phyloP scores from a whole-genome alignment of 37 sponge, comb jelly and placozoan genomes.

The Agelas oroides region DNA sequence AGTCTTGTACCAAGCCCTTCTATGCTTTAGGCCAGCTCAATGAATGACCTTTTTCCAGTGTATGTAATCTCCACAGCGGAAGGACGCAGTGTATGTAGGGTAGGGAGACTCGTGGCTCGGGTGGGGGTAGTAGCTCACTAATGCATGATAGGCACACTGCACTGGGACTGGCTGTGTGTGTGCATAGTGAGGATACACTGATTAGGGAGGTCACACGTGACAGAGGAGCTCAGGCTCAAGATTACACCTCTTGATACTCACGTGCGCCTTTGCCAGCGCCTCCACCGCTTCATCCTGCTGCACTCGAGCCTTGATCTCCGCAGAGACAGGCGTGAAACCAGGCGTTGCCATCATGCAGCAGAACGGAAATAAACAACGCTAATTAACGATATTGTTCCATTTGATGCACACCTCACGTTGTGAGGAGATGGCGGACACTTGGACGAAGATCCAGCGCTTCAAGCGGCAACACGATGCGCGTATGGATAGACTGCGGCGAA shows the following conservation, averaged over 20 bases:
- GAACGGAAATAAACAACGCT: no score
- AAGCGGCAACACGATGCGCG: constrained; percentile 1
- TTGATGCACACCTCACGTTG: neutral
- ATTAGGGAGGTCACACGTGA: neutral
- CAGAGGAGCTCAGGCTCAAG: no score
- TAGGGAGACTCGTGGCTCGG: constrained; percentile 13
- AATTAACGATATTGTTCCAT: neutral
- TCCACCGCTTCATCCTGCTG: constrained; percentile 7
- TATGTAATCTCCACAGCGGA: constrained; percentile 35
- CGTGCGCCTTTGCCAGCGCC: constrained; percentile 33
- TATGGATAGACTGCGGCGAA: neutral
- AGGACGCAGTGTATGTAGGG: constrained; percentile 5
- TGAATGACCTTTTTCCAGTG: constrained; percentile 29
- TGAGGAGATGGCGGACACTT: constrained; percentile 8
- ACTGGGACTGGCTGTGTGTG: constrained; percentile 9
- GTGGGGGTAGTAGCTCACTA: constrained; percentile 10
- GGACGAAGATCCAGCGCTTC: constrained; percentile 13
- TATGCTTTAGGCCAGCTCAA: no score
- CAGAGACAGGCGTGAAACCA: neutral
- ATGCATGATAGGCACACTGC: neutral
- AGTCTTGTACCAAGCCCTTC: no score
- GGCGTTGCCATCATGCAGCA: neutral
- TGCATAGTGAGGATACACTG: no score
- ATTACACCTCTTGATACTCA: constrained; percentile 14
- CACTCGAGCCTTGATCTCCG: neutral